Evolutionary conservation across 2,888 invertebrate species (phyloP).

Genomic region (Cryptus viduatorius): DNA sequence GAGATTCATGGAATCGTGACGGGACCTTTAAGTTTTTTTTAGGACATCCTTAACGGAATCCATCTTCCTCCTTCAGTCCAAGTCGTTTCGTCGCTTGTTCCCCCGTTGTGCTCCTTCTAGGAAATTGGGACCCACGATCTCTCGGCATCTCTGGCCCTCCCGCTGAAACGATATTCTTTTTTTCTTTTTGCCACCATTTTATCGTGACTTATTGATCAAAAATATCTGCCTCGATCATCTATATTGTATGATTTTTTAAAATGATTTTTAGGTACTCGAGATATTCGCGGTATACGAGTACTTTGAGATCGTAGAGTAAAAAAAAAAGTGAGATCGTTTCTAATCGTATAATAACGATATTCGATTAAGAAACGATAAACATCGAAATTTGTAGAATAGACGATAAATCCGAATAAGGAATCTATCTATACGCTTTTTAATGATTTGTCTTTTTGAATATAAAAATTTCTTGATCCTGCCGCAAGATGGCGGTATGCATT

Average conservation of each 20-base stretch:
- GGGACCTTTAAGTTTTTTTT: conserved; percentile 67
- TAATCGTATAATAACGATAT: neutral
- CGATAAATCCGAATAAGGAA: neutral
- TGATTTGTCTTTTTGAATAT: neutral
- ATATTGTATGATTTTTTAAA: neutral
- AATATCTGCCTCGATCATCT: neutral
- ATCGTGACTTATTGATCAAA: conserved; percentile 58
- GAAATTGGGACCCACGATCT: conserved; percentile 58
- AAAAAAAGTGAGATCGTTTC: neutral
- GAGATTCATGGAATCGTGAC: conserved; percentile 69
- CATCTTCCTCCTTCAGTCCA: conserved; percentile 43
- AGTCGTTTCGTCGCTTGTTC: conserved; percentile 54
- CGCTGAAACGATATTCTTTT: conserved; percentile 35
- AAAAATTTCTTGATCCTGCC: neutral
- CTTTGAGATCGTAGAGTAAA: neutral
- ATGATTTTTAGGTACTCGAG: neutral
- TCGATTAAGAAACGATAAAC: neutral
- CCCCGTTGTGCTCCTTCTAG: conserved; percentile 57
- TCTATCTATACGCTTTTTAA: neutral
- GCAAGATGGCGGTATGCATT: neutral
- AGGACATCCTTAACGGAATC: conserved; percentile 68
- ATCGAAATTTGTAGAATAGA: neutral
- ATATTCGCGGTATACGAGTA: neutral
- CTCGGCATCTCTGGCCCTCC: conserved; percentile 48
- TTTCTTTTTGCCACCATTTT: conserved; percentile 51